Conservation (phyloP, 2,797 vertebrate genomes). For the Sternotherus odoratus region DNA sequence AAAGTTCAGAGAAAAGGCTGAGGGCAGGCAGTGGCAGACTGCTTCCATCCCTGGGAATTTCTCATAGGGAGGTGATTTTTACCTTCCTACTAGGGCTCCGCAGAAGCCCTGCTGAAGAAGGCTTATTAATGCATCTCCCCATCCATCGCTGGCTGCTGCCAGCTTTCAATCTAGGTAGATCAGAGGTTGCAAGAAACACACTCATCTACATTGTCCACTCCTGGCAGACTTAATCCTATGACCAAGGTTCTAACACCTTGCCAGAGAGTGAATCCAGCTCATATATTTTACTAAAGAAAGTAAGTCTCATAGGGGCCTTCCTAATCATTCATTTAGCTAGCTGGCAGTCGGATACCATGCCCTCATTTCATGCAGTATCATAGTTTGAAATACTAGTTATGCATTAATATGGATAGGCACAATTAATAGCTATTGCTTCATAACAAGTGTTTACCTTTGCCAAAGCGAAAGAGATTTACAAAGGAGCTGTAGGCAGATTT, state of each 20-base stretch:
- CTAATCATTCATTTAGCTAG: not conserved
- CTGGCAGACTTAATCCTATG: not conserved
- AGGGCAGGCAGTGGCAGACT: too few species aligned
- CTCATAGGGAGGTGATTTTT: too few species aligned
- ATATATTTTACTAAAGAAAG: not conserved
- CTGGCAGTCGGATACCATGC: not conserved
- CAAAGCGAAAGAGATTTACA: conserved; percentile 97
- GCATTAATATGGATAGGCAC: not conserved
- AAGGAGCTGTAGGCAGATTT: conserved; percentile 99
- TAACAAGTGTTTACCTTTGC: conserved; percentile 86
- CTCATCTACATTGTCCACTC: not conserved
- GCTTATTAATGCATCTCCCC: not conserved
- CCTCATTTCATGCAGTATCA: not conserved
- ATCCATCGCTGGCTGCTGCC: not conserved
- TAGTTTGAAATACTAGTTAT: not conserved
- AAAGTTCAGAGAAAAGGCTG: not conserved
- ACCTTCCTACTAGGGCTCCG: too few species aligned
- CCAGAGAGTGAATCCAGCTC: not conserved
- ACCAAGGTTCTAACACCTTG: not conserved
- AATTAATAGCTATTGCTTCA: not conserved
- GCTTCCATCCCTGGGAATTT: too few species aligned
- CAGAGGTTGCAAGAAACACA: not conserved
- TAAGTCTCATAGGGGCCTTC: not conserved
- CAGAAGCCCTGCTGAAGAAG: too few species aligned
- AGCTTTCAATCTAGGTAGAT: not conserved